A percentile compares a stretch with the other conserved stretches of the same genome.
These are phyloP conservation scores for Entomyzon cyanotis DNA, from an alignment of 2,113 vertebrate genomes.

Conservation along the genomic window DNA sequence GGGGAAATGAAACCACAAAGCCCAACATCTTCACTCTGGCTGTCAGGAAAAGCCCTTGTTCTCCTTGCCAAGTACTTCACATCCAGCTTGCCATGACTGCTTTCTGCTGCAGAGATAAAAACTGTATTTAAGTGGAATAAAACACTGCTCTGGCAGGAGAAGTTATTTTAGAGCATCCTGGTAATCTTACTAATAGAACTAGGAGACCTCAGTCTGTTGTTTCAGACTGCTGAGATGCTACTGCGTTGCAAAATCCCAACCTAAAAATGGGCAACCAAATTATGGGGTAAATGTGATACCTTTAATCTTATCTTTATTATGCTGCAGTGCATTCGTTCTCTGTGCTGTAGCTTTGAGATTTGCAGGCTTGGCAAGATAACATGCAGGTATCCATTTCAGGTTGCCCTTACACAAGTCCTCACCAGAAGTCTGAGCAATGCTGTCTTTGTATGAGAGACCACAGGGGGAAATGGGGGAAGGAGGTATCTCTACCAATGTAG, in stretches of 20 bases:
- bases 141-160: background rate
- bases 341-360: background rate
- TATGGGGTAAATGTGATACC: background rate
- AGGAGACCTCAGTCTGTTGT: background rate
- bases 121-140: background rate
- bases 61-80: conserved; percentile 13
- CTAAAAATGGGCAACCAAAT: background rate
- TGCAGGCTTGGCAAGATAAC: background rate
- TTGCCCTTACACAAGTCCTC: background rate
- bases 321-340: background rate
- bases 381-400: background rate
- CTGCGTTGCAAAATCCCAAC: background rate
- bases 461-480: background rate
- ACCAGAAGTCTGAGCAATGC: background rate
- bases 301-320: background rate
- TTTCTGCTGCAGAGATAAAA: background rate
- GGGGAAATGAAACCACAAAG: conserved; percentile 10
- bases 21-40: background rate
- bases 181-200: background rate
- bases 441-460: background rate
- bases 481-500: background rate
- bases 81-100: background rate
- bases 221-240: background rate
- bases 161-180: background rate
- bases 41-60: conserved; percentile 2